Conservation (phyloP, 2,113 vertebrate species). For the Halichoerus grypus region DNA sequence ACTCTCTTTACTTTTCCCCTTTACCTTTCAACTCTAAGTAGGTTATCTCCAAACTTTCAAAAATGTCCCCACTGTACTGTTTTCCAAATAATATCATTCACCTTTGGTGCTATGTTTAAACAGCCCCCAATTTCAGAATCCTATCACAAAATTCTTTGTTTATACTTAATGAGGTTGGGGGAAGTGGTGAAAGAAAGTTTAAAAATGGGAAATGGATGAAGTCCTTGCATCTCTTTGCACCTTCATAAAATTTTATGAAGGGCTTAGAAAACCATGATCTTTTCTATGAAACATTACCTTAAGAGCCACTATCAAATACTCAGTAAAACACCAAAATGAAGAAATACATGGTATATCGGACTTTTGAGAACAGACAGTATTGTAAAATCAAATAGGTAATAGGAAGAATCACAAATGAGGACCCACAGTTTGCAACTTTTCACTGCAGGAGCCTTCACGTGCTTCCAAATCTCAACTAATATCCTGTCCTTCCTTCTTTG, state of each 20-base stretch:
- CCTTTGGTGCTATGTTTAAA: conserved; percentile 12
- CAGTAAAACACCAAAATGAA: conserved; percentile 52
- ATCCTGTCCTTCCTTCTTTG: not conserved
- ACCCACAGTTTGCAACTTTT: not conserved
- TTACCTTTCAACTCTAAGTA: conserved; percentile 27
- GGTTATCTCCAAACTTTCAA: conserved; percentile 26
- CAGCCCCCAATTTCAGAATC: conserved; percentile 24
- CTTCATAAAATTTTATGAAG: not conserved
- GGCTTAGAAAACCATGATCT: not conserved
- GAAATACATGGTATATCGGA: not conserved
- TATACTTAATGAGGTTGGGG: not conserved
- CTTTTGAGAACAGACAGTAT: not conserved
- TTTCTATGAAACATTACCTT: conserved; percentile 1
- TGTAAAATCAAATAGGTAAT: conserved; percentile 27
- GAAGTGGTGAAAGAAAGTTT: not conserved
- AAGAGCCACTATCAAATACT: not conserved
- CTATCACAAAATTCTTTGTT: not conserved
- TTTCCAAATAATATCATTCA: conserved; percentile 55
- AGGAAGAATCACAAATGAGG: not conserved
- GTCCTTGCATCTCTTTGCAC: conserved; percentile 22
- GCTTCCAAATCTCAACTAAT: not conserved
- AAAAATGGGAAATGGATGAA: not conserved
- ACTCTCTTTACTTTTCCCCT: not conserved
- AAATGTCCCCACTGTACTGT: not conserved
- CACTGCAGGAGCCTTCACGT: not conserved